Evolutionary conservation across 2,113 vertebrate genomes (phyloP), one percentile per base, ranked within the genome.

Genomic region (Takifugu bimaculatus): DNA sequence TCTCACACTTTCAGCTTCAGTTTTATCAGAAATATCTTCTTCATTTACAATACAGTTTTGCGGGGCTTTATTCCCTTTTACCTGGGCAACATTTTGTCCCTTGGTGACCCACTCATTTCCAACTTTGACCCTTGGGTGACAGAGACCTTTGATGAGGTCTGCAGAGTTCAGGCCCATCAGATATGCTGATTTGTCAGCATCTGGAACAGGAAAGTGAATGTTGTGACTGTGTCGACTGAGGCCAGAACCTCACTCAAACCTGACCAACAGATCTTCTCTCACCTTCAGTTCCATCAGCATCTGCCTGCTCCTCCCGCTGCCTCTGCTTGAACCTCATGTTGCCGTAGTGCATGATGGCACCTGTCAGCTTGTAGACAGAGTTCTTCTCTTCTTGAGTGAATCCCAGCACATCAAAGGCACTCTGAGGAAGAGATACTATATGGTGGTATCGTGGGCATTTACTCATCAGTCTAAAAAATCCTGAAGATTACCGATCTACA

Each of bases 281-380:
- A 94, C 94, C 93, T 81, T 96, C 94, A 0, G 94, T 94, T 76
- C 93, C 93, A 1, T 94, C 94, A 0, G 94, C 90, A 63, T 96
- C 94, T 0, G 94, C 94, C 80, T 95, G 93, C 64, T 96, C 94
- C 67, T 96, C 94, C 2, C 94, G 75, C 51, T 91, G 91, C 78
- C 92, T 94, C 78, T 91, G 89, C 78, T 96, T 96, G 77, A 93
- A 96, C 75, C 90, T 95, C 93, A 96, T 95, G 80, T 96, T 96
- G 3, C 94, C 94, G 0, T 90, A 84, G 60, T 95, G 94, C 94
- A 95, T 95, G 79, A 96, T 93, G 84, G 94, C 91, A 0, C 94
- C 94, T 0, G 87, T 94, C 64, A 94, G 73, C 81, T 96, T 96
- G 85, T 96, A 95, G n/a, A 93, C 51, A 0, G 88, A 84, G 12